These are phyloP conservation scores for Heterocephalus glaber DNA, from an alignment of 2,113 vertebrate species.

Conservation along the genomic window DNA sequence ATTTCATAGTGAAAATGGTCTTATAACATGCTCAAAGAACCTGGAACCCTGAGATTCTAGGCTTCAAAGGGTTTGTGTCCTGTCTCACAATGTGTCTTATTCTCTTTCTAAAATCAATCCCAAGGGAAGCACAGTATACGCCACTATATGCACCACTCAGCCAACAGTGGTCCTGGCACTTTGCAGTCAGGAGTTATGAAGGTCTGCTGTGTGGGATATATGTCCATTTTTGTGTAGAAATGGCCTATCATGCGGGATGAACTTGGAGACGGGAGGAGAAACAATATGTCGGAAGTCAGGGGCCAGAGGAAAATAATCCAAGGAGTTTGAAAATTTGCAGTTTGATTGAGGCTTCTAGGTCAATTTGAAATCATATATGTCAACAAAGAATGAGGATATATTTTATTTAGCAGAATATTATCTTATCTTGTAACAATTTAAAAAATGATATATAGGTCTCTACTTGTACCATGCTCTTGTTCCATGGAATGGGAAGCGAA, in stretches of 20 bases:
- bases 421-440: not conserved
- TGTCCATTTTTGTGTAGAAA: not conserved
- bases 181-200: not conserved
- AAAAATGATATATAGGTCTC: not conserved
- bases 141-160: fast-evolving
- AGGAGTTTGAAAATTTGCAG: not conserved
- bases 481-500: not conserved
- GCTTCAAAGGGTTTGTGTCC: not conserved
- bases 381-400: not conserved
- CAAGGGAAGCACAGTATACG: not conserved
- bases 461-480: not conserved
- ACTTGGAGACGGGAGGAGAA: not conserved
- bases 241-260: not conserved
- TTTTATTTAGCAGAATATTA: not conserved
- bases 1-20: not conserved
- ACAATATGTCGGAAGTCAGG: not conserved
- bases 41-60: not conserved
- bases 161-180: not conserved
- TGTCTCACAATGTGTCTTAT: not conserved
- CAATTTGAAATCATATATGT: not conserved
- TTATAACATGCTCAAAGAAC: not conserved
- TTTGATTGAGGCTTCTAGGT: not conserved
- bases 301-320: not conserved
- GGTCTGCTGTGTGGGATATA: not conserved
- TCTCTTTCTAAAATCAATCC: not conserved